Evolutionary conservation across 2,797 vertebrate species (phyloP), one percentile per base, ranked within the genome.

Genomic region (Sebastiscus albofasciatus): DNA sequence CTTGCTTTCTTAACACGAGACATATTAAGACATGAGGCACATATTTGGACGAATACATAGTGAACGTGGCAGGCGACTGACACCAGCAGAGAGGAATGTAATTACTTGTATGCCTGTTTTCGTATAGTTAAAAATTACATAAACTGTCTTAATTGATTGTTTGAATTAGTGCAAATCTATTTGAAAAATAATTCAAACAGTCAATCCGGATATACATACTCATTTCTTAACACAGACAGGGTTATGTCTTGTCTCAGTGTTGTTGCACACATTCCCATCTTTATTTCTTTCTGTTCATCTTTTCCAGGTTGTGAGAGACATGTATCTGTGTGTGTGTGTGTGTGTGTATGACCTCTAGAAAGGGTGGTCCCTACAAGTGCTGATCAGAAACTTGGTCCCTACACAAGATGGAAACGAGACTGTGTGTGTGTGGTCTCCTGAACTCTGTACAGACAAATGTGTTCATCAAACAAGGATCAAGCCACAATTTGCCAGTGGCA

Each of bases 71-170:
- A 52, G 24, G 5, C 42, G 20, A 2, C 54, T 22, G 52, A 62
- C 68, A 61, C 39, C 31, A 34, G n/a, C 12, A 11, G 39, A 76
- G 12, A 29, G 34, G 72, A 80, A 54, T 71, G 72, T 24, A 79
- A 82, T 80, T 67, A 85, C 34, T 33, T 33, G 54, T 60, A 5
- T 62, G 66, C 22, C 54, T 88, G 24, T 84, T 87, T 82, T 77
- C 33, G 73, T 14, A 55, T 20, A 27, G 29, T 29, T 31, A 27
- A 33, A 39, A 67, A 39, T 36, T 33, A 84, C 65, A 81, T 33
- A 56, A 70, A 74, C 31, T 3, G 46, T 59, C 67, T 67, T 74
- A 82, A 80, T 56, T 74, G 2, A 52, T 16, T 46, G 65, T 42
- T 76, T 69, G 66, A 58, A 46, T 65, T 39, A 36, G n/a, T 65